Percentiles rank a stretch among this genome's conserved stretches.
These are phyloP conservation scores for Botia almorhae DNA, from an alignment of 2,797 vertebrate genomes.

Conservation along the genomic window DNA sequence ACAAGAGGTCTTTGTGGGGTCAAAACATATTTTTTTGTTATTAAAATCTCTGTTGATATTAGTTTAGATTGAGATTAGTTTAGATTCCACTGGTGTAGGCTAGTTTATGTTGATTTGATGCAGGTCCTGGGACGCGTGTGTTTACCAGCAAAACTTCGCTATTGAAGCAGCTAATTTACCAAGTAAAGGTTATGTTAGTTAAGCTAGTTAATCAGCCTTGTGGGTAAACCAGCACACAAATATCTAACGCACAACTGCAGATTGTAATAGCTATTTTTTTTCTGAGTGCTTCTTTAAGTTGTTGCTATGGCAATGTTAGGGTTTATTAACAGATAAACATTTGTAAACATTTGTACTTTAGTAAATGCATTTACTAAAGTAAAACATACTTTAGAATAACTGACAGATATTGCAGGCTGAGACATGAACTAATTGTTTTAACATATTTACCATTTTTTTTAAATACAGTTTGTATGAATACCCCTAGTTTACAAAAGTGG, in stretches of 20 bases:
- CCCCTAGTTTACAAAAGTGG: no score
- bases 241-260: neutral
- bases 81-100: neutral
- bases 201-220: no score
- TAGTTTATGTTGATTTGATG: neutral
- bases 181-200: neutral
- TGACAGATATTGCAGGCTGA: constrained; percentile 3
- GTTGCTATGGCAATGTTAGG: neutral
- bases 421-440: neutral
- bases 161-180: neutral
- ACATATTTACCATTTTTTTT: no score
- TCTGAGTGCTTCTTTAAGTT: neutral
- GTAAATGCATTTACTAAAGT: neutral
- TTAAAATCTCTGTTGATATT: neutral
- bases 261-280: neutral
- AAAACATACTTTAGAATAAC: neutral
- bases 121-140: neutral
- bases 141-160: neutral
- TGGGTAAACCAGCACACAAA: neutral
- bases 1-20: neutral
- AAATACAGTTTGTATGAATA: no score
- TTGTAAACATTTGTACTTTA: neutral
- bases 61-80: neutral
- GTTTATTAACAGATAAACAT: neutral
- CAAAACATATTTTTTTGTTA: neutral